Evolutionary conservation across 2,797 vertebrate species (phyloP).

Genomic region (Lithobates pipiens): DNA sequence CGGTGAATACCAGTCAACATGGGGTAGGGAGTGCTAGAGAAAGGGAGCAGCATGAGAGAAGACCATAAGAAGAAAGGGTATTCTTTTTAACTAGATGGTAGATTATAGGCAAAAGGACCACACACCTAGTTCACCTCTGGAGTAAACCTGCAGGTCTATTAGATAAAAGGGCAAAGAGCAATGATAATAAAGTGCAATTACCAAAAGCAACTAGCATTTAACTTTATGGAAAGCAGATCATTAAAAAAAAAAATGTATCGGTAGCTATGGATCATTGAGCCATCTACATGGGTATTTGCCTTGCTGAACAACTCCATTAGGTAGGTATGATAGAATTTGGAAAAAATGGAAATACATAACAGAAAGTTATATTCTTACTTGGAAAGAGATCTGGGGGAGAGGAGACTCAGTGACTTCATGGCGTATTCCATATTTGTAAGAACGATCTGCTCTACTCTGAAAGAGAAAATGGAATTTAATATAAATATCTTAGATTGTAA

Average conservation of each 20-base stretch:
- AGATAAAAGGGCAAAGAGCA: neutral
- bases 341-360: neutral
- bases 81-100: too few species aligned
- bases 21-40: too few species aligned
- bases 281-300: too few species aligned
- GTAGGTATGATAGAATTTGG: neutral
- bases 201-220: neutral
- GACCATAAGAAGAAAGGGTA: too few species aligned
- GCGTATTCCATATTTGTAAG: slow-evolving; percentile 85
- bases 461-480: neutral
- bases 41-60: too few species aligned
- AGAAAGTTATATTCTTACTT: slow-evolving; percentile 79
- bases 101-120: neutral
- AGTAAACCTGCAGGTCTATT: neutral
- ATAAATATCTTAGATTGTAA: neutral
- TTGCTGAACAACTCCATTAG: neutral
- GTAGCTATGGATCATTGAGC: neutral
- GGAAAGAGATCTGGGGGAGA: slow-evolving; percentile 83
- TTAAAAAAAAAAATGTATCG: too few species aligned
- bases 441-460: slow-evolving; percentile 56
- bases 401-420: slow-evolving; percentile 87
- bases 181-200: neutral
- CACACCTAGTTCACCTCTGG: neutral
- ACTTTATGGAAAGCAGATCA: neutral
- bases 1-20: too few species aligned